Conservation (phyloP, 2,113 vertebrate species). For the Nothoprocta pentlandii region DNA sequence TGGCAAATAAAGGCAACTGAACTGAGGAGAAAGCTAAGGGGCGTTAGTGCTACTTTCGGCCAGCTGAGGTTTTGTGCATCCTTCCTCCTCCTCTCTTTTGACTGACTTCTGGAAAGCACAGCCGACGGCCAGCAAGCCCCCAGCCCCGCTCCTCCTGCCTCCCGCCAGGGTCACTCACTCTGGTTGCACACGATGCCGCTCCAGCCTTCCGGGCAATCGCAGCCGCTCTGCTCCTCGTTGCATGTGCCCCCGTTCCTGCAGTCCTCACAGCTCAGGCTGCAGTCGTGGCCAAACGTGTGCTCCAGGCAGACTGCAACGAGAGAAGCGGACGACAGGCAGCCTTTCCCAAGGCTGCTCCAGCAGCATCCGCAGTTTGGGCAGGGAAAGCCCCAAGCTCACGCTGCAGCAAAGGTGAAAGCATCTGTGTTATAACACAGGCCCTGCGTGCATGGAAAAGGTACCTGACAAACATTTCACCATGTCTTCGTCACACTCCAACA, state of each 20-base stretch:
- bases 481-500: neutral
- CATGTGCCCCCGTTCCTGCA: slow-evolving; percentile 88
- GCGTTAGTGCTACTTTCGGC: neutral
- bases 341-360: neutral
- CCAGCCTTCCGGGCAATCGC: slow-evolving; percentile 88
- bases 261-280: slow-evolving; percentile 92
- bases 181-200: slow-evolving; percentile 89
- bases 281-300: slow-evolving; percentile 89
- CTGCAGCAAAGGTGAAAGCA: neutral
- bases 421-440: no score
- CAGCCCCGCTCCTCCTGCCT: fast-evolving
- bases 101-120: neutral
- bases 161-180: slow-evolving; percentile 80
- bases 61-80: no score
- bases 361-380: fast-evolving
- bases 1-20: neutral
- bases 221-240: slow-evolving; percentile 76
- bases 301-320: slow-evolving; percentile 88
- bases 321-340: fast-evolving
- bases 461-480: fast-evolving
- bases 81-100: neutral
- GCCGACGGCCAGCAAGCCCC: neutral
- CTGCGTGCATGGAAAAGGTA: fast-evolving
- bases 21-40: neutral
- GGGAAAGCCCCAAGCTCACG: fast-evolving